Base-by-base conservation (phyloP, 2,113 vertebrate genomes). In the Sceloporus undulatus region DNA sequence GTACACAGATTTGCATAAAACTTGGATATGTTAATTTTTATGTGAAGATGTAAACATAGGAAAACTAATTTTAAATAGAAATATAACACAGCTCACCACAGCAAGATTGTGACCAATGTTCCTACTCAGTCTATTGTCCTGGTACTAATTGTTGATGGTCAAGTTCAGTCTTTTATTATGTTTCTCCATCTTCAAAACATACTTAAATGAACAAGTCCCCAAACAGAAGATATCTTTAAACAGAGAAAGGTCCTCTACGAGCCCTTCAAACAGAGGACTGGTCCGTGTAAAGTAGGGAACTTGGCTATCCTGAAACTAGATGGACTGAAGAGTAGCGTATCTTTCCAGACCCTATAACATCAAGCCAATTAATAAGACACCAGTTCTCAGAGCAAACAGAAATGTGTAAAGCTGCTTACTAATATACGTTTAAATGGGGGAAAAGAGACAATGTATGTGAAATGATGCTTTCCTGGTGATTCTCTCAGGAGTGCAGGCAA, bases 391-490 rank as follows among this genome's bases (percentile, higher is more conserved):
- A 85, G 91, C 87, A 87, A 92, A 93, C 91, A 87, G 92, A 82
- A 84, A 88, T 65, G 88, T 1, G 16, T 48, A 85, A 87, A 2
- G 48, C 10, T 85, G 21, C 16, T 65, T 16, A 40, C 34, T 88
- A 48, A 34, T n/a, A 85, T 87, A 89, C 82, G 18, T 75, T 85
- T 90, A 93, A 86, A 87, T 70, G 29, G 19, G 29, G 19, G 59
- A 4, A 48, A 59, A 19, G 70, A 56, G 82, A 68, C 18, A 11
- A 81, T 40, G 27, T 86, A 87, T 9, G 78, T 90, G 74, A 25
- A 79, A 79, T 91, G 34, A 73, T 11, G 59, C 85, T 90, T 95
- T 92, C 87, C 70, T 91, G 66, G 85, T 88, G 27, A 54, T 89
- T 92, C 75, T 29, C 27, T 86, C 73, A 93, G 77, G 18, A 0